phyloP scores from a whole-genome alignment of 2,113 vertebrate species.

The Budorcas taxicolor region DNA sequence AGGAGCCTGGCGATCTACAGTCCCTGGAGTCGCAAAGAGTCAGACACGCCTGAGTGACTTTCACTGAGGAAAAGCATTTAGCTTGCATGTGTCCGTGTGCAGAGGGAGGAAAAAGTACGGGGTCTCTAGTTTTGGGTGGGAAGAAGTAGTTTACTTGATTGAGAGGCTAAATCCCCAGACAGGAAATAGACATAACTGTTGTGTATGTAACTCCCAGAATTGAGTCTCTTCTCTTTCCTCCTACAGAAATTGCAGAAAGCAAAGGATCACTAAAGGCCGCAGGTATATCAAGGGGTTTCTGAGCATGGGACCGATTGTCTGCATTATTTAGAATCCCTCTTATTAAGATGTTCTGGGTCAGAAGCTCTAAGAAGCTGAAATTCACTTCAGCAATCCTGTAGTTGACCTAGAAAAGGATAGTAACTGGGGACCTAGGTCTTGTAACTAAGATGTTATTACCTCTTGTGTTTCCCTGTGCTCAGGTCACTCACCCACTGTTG shows the following conservation, averaged over 20 bases:
- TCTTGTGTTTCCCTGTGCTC: background rate
- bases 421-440: background rate
- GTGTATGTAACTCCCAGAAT: background rate
- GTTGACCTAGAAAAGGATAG: background rate
- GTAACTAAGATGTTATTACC: background rate
- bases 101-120: background rate
- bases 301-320: background rate
- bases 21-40: background rate
- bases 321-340: background rate
- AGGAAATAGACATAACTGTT: background rate
- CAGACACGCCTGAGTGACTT: background rate
- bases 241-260: background rate
- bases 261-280: background rate
- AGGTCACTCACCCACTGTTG: background rate
- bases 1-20: background rate
- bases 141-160: background rate
- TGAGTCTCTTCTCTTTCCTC: conserved; percentile 10
- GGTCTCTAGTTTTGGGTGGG: background rate
- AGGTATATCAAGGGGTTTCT: conserved; percentile 24
- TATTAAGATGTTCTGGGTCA: background rate
- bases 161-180: background rate
- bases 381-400: background rate
- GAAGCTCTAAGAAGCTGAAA: background rate
- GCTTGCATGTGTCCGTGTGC: background rate
- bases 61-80: background rate